Base-by-base conservation (phyloP, 2,888 invertebrate genomes). In the Hyposoter didymator region DNA sequence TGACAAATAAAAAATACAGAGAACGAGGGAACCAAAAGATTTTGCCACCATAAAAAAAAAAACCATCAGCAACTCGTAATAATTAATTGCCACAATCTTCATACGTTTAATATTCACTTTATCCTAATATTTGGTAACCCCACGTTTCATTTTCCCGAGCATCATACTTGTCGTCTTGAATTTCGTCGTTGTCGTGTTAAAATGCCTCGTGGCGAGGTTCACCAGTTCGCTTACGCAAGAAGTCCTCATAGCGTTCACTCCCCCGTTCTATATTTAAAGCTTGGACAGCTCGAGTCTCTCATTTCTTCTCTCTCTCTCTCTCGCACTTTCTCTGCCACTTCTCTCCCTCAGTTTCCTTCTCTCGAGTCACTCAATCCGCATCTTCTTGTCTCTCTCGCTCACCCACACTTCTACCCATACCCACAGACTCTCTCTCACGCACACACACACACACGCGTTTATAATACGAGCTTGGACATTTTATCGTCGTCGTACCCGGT, bases 181-280 rank as follows among this genome's bases (percentile, higher is more conserved):
- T 79, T 75, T 73, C 49, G 74, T 69, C 64, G 45, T 66, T 62
- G 78, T 84, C 78, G 81, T 84, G 49, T 81, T 78, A 39, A 78
- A 69, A 84, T 85, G 84, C 80, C 80, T 81, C 85, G 83, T 85
- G 87, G 87, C 83, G 86, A 84, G 82, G 73, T 69, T 84, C 49
- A 74, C 79, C 82, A 79, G 74, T 62, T 62, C 82, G 85, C 89
- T 90, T 89, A 89, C 88, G 87, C 88, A 88, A 88, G 81, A 86
- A 87, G 85, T 83, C 82, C 84, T 87, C 84, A 70, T 80, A 80
- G 85, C 72, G 84, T 86, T 85, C 85, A 79, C 89, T 90, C 87
- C 87, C 83, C 84, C 84, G 82, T 88, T 88, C 89, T 88, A 89
- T 89, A 88, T 88, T 88, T 88, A 89, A 88, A 78, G 78, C 87